Evolutionary conservation across 2,888 invertebrate genomes (phyloP).

Genomic region (Sphinx pinastri): DNA sequence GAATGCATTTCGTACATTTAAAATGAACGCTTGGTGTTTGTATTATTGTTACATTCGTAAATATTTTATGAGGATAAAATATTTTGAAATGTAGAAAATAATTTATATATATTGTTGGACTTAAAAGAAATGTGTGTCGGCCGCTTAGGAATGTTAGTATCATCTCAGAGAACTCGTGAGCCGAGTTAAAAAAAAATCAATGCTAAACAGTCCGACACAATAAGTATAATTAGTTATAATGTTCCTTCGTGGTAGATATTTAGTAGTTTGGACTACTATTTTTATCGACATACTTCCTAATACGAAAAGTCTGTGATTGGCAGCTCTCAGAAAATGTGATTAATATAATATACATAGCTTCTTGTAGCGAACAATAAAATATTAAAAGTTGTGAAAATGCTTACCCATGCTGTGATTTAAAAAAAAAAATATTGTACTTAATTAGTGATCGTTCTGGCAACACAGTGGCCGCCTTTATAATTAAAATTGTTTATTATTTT

Average conservation of each 20-base stretch:
- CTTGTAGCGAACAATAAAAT: not conserved
- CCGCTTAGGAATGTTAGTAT: no score
- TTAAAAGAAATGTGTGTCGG: no score
- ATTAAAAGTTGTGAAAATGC: not conserved
- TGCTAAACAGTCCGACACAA: no score
- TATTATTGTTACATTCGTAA: not conserved
- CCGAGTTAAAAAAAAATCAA: no score
- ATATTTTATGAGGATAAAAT: no score
- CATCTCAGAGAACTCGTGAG: no score
- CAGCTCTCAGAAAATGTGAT: not conserved
- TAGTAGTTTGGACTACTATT: no score
- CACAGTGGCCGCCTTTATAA: not conserved
- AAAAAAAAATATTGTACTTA: not conserved
- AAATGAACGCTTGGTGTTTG: constrained; percentile 2
- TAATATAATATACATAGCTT: not conserved
- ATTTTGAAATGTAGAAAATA: no score
- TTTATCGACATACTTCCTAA: no score
- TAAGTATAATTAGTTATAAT: no score
- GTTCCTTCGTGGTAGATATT: no score
- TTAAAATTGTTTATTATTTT: not conserved
- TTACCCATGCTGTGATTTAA: not conserved
- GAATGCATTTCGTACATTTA: not conserved
- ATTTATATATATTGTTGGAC: no score
- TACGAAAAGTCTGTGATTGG: not conserved
- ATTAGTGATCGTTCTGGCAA: not conserved